phyloP scores from a whole-genome alignment of 2,113 vertebrate genomes.

The Colius striatus region DNA sequence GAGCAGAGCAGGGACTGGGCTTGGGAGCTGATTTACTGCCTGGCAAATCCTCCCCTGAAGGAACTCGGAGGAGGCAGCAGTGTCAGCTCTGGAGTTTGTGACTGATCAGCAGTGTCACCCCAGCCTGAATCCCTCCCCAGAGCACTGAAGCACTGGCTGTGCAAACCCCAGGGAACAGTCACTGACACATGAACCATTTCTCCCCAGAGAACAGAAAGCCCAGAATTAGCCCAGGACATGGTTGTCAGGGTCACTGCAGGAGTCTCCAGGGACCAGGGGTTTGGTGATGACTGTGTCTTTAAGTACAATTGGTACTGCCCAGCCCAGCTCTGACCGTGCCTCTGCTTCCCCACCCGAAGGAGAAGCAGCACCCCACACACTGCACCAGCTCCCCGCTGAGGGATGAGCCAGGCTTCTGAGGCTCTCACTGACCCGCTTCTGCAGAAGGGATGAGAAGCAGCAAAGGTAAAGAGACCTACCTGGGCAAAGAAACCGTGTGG shows the following conservation, averaged over 20 bases:
- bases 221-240: neutral
- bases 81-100: neutral
- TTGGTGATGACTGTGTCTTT: neutral
- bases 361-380: neutral
- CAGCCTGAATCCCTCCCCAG: neutral
- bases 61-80: neutral
- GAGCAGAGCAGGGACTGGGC: neutral
- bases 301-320: neutral
- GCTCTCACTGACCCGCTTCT: neutral
- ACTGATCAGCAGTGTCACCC: neutral
- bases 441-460: neutral
- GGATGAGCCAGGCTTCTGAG: rapidly evolving
- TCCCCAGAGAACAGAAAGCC: neutral
- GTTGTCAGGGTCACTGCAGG: neutral
- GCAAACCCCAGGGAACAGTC: neutral
- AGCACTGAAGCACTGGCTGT: rapidly evolving
- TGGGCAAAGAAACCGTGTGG: conserved; percentile 76
- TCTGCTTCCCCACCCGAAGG: neutral
- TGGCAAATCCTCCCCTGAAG: neutral
- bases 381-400: neutral
- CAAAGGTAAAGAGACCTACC: conserved; percentile 29
- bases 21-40: neutral
- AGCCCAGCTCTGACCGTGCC: neutral
- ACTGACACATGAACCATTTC: neutral
- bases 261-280: neutral